phyloP scores from a whole-genome alignment of 2,888 invertebrate genomes.

The Hetaerina titia region DNA sequence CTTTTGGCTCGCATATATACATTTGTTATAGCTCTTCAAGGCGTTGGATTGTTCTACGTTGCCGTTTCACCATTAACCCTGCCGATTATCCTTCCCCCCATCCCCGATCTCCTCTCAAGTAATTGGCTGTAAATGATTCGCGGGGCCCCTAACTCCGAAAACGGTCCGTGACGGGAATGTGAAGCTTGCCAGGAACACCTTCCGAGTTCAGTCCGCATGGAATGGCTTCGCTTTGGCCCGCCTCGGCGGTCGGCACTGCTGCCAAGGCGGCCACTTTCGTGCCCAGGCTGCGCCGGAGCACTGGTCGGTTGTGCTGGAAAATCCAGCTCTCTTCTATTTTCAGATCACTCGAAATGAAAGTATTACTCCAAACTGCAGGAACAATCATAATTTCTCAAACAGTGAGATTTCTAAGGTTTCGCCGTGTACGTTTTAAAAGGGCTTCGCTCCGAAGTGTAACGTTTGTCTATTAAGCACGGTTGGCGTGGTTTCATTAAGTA shows the following conservation, averaged over 20 bases:
- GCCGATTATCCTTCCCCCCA: neutral
- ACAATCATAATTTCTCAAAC: neutral
- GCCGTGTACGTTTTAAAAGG: neutral
- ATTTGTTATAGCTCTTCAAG: neutral
- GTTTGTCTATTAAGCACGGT: neutral
- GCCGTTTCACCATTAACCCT: neutral
- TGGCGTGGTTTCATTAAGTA: neutral
- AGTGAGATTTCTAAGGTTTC: neutral
- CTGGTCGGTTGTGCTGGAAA: neutral
- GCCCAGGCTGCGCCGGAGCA: neutral
- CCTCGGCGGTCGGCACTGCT: neutral
- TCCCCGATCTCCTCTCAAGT: neutral
- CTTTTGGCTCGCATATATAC: neutral
- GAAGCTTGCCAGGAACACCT: neutral
- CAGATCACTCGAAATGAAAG: too few species aligned
- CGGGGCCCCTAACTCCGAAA: neutral
- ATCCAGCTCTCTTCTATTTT: neutral
- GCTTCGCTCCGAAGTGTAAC: neutral
- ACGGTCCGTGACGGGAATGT: constrained; percentile 1
- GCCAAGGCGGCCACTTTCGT: too few species aligned
- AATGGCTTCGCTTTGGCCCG: neutral
- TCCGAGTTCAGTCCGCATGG: neutral
- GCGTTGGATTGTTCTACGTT: neutral
- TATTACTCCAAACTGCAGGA: too few species aligned
- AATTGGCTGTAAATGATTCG: constrained; percentile 7